phyloP scores from a whole-genome alignment of 2,888 invertebrate species.

The Tenthredo distinguenda region DNA sequence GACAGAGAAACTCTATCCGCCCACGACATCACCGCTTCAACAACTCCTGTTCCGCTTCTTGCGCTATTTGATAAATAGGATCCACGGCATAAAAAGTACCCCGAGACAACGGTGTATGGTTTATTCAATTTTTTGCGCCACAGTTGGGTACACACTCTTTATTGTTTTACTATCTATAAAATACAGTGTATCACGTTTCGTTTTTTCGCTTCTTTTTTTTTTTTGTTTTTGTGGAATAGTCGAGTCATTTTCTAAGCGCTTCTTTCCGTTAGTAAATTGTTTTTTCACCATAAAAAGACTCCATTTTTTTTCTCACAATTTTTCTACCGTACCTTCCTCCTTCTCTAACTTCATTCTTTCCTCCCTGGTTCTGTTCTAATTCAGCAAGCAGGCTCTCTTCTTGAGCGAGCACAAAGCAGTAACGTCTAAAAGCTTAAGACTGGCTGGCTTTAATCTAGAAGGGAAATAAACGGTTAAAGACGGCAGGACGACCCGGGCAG shows the following conservation, averaged over 20 bases:
- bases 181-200: not conserved
- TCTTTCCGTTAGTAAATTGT: not conserved
- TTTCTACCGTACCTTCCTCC: not conserved
- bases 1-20: conserved; percentile 7
- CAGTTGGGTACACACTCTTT: not conserved
- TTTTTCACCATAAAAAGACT: not conserved
- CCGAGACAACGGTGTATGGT: conserved; percentile 5
- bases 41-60: conserved; percentile 29
- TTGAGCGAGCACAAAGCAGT: not conserved
- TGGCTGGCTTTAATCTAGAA: conserved; percentile 5
- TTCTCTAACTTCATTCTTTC: not conserved
- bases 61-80: conserved; percentile 11
- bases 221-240: not conserved
- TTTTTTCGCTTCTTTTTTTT: too few species aligned
- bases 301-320: not conserved
- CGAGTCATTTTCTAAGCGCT: not conserved
- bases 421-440: not conserved
- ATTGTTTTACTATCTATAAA: not conserved
- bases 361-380: not conserved
- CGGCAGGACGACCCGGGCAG: not conserved
- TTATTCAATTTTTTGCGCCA: not conserved
- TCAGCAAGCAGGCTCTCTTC: not conserved
- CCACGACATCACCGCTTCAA: conserved; percentile 34
- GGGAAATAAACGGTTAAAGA: conserved; percentile 4
- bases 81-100: not conserved